A percentile compares a stretch with the other conserved stretches of the same genome.
phyloP scores from a whole-genome alignment of 2,888 invertebrate species.

The Rhamphomyia laevipes region DNA sequence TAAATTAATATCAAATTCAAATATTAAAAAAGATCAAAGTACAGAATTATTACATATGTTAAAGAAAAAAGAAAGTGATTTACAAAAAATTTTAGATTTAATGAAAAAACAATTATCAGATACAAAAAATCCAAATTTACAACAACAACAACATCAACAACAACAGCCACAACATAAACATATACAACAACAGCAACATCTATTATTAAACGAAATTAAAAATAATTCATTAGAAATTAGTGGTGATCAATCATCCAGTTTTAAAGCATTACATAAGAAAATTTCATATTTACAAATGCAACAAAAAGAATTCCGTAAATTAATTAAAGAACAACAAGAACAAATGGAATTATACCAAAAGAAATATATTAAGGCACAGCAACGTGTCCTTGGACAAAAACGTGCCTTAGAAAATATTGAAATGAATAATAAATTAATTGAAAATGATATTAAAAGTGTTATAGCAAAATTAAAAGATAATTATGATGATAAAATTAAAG shows the following conservation, averaged over 20 bases:
- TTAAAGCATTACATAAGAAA: conserved; percentile 7
- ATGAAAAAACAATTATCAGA: not conserved
- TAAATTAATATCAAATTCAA: too few relatives aligned
- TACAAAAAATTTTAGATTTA: not conserved
- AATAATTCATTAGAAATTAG: not conserved
- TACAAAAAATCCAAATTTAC: too few relatives aligned
- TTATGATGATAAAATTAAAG: conserved; percentile 28
- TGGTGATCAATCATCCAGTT: not conserved
- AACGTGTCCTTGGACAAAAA: conserved; percentile 32
- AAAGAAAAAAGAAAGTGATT: not conserved
- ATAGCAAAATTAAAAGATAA: conserved; percentile 27
- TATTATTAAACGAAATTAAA: too few relatives aligned
- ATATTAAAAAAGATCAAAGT: not conserved
- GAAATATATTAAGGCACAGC: conserved; percentile 31
- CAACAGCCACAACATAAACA: too few relatives aligned
- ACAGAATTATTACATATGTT: not conserved
- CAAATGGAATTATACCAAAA: conserved; percentile 28
- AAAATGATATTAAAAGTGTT: conserved; percentile 27
- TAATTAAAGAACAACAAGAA: conserved; percentile 31
- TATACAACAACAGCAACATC: too few relatives aligned
- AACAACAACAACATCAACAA: too few relatives aligned
- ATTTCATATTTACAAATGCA: conserved; percentile 23
- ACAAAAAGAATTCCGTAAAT: conserved; percentile 27
- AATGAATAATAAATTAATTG: conserved; percentile 27
- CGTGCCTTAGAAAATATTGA: conserved; percentile 30